Evolutionary conservation across 2,888 invertebrate genomes (phyloP).

Genomic region (Eupithecia insigniata): DNA sequence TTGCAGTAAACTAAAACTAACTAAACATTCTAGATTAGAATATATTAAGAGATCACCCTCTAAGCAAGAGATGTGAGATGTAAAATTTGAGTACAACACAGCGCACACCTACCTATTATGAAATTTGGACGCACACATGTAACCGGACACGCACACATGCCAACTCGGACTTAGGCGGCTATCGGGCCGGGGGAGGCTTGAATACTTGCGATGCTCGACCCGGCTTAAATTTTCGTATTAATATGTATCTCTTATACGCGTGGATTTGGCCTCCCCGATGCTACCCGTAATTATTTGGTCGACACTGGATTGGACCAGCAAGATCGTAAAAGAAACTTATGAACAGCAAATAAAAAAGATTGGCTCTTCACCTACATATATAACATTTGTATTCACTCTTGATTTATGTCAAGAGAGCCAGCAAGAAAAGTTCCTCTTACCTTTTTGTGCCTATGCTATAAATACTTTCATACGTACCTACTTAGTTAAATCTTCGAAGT

Average conservation of each 20-base stretch:
- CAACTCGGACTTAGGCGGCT: conserved; percentile 73
- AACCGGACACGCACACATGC: conserved; percentile 58
- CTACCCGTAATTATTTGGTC: conserved; percentile 66
- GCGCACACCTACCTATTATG: conserved; percentile 82
- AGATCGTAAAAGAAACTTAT: background rate
- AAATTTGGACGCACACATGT: conserved; percentile 73
- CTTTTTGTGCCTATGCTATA: too few relatives aligned
- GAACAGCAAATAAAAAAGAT: background rate
- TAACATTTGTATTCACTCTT: too few relatives aligned
- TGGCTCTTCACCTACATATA: too few relatives aligned
- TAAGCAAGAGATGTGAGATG: conserved; percentile 77
- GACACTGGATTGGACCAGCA: conserved; percentile 25
- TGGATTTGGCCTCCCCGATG: conserved; percentile 70
- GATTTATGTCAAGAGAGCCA: too few relatives aligned
- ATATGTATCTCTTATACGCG: conserved; percentile 79
- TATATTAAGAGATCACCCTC: conserved; percentile 57
- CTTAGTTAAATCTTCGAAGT: too few relatives aligned
- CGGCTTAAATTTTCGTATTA: conserved; percentile 81
- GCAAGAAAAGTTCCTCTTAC: too few relatives aligned
- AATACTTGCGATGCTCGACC: conserved; percentile 75
- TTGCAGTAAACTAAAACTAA: background rate
- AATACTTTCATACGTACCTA: too few relatives aligned
- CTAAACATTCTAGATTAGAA: conserved; percentile 3
- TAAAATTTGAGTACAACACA: conserved; percentile 80
- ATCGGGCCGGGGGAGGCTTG: conserved; percentile 63